Evolutionary conservation across 2,797 vertebrate genomes (phyloP), one percentile per base, ranked within the genome.

Genomic region (Streptopelia turtur): DNA sequence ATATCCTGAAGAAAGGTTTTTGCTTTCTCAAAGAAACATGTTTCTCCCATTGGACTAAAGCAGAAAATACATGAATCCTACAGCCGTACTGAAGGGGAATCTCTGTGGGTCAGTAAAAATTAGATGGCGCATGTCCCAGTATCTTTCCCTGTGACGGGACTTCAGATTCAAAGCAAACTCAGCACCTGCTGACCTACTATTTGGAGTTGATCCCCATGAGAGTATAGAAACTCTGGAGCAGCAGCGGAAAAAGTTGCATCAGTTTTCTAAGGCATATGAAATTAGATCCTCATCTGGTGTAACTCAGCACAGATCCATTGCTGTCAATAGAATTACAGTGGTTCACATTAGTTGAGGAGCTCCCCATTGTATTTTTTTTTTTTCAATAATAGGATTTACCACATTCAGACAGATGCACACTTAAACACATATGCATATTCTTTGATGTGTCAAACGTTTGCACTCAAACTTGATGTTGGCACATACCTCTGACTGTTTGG

Each of bases 271-370:
- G 83, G 75, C 83, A 23, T 89, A 94, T 93, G 69, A 78, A 85
- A 94, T 79, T 9, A 76, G 71, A 83, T 76, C 61, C 79, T 95
- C 74, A 95, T 77, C 87, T 91, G 81, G 90, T 87, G 8, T 92
- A 94, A 89, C 61, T 93, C 94, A 72, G 65, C 75, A 61, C n/a
- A 92, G 91, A 74, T 95, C 88, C 0, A 0, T 71, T 93, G 78
- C 83, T 89, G 78, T 96, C 91, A 89, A 55, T 94, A 92, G 87
- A 91, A 91, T 90, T 95, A 79, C 20, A 60, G 83, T 88, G 95
- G 89, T 93, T 96, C 84, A 53, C 35, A 35, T 79, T 83, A 85
- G 60, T 71, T 75, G 79, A 93, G 56, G 86, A 81, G 43, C 37
- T 91, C 61, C 53, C 49, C 59, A 37, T 85, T 89, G 86, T 83